A percentile compares a stretch with the other conserved stretches of the same genome.
Evolutionary conservation across 2,797 vertebrate genomes (phyloP).

Genomic region (Eidolon dupreanum): DNA sequence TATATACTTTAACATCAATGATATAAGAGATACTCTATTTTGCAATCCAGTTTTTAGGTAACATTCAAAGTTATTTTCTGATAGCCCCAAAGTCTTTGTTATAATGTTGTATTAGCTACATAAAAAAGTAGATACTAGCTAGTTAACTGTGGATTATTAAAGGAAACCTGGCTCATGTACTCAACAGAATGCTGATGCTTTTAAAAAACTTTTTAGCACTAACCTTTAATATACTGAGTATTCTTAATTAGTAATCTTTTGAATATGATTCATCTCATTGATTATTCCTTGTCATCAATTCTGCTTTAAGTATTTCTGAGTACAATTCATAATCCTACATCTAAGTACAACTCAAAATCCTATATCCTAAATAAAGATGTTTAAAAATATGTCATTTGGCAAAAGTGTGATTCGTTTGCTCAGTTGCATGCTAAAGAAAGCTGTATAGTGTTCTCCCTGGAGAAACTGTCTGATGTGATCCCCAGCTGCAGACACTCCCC

Average conservation of each 20-base stretch:
- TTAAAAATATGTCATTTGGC: not conserved
- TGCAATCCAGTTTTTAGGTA: not conserved
- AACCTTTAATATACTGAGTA: not conserved
- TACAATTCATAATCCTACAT: not conserved
- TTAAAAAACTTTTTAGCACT: not conserved
- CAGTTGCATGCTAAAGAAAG: not conserved
- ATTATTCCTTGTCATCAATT: not conserved
- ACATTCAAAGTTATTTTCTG: conserved; percentile 45
- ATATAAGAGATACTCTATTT: conserved; percentile 5
- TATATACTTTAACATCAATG: not conserved
- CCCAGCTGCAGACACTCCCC: not conserved
- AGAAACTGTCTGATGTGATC: not conserved
- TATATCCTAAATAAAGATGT: not conserved
- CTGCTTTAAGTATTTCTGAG: conserved; percentile 10
- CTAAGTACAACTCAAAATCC: not conserved
- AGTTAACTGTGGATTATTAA: conserved; percentile 13
- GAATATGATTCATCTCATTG: not conserved
- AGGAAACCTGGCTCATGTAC: not conserved
- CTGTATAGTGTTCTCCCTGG: not conserved
- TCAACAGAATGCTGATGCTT: not conserved
- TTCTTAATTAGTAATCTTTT: not conserved
- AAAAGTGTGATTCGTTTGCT: not conserved
- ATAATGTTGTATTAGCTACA: not conserved
- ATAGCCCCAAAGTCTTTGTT: conserved; percentile 52
- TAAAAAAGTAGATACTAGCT: not conserved